A percentile compares a stretch with the other conserved stretches of the same genome.
These are phyloP conservation scores for Bombylius discolor DNA, from an alignment of 2,888 invertebrate genomes.

Conservation along the genomic window DNA sequence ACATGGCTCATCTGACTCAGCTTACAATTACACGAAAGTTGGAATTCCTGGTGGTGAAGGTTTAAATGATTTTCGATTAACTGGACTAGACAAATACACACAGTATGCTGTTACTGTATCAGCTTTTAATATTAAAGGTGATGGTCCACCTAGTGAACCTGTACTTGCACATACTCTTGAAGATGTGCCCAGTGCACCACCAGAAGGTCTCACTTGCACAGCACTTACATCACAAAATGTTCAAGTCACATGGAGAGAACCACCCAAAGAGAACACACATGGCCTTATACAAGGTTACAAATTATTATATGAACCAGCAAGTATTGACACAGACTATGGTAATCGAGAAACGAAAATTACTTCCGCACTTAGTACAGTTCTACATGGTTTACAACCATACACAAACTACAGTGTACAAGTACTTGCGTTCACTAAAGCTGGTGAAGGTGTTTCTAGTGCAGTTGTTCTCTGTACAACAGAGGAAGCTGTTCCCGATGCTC, in stretches of 20 bases:
- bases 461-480: constrained; percentile 45
- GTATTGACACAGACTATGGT: constrained; percentile 29
- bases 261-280: constrained; percentile 48
- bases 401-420: constrained; percentile 54
- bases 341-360: constrained; percentile 41
- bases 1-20: constrained; percentile 34
- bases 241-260: constrained; percentile 57
- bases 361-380: constrained; percentile 41
- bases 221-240: constrained; percentile 57
- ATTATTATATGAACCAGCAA: constrained; percentile 49
- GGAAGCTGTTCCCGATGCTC: constrained; percentile 47
- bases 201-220: constrained; percentile 51
- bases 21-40: constrained; percentile 30
- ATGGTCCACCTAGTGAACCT: constrained; percentile 59
- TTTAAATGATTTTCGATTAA: constrained; percentile 46
- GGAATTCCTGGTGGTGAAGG: constrained; percentile 38
- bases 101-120: constrained; percentile 65
- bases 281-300: constrained; percentile 66
- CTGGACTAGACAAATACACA: constrained; percentile 60
- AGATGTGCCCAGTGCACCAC: constrained; percentile 54
- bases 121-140: constrained; percentile 68
- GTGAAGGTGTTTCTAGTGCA: constrained; percentile 45
- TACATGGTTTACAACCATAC: constrained; percentile 45
- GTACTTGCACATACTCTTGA: constrained; percentile 37
- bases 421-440: constrained; percentile 47